Conservation (phyloP, 2,113 vertebrate species). For the Pomatostomus ruficeps region DNA sequence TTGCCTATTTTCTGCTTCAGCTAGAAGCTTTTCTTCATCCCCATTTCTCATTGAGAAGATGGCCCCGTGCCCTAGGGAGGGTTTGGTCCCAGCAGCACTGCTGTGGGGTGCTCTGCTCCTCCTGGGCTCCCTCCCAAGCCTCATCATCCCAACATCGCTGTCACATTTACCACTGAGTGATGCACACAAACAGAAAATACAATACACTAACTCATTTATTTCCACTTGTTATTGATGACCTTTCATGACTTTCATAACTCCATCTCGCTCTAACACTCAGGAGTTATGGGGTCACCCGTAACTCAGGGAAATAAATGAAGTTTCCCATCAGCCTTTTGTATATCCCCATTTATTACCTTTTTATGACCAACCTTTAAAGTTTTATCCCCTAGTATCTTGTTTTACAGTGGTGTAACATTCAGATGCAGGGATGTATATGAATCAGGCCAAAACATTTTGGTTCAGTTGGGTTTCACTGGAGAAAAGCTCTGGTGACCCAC, state of each 20-base stretch:
- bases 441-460: not conserved
- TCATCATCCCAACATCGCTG: not conserved
- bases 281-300: constrained; percentile 33
- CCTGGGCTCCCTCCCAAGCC: not conserved
- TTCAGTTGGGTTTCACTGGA: not conserved
- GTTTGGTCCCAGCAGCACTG: not conserved
- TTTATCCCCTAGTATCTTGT: constrained; percentile 40
- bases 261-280: not conserved
- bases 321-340: constrained; percentile 40
- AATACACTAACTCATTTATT: constrained; percentile 7
- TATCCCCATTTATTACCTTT: constrained; percentile 49
- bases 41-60: not conserved
- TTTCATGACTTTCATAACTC: constrained; percentile 41
- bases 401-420: constrained; percentile 10
- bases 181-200: not conserved
- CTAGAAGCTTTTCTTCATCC: not conserved
- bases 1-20: not conserved
- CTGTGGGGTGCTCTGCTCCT: not conserved
- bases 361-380: constrained; percentile 52
- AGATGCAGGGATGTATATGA: not conserved
- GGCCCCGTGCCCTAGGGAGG: rapidly evolving
- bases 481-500: not conserved
- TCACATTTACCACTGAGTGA: not conserved
- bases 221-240: constrained; percentile 41
- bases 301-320: constrained; percentile 51